Base-by-base conservation (phyloP, 2,113 vertebrate genomes). In the Grammomys dolichurus region DNA sequence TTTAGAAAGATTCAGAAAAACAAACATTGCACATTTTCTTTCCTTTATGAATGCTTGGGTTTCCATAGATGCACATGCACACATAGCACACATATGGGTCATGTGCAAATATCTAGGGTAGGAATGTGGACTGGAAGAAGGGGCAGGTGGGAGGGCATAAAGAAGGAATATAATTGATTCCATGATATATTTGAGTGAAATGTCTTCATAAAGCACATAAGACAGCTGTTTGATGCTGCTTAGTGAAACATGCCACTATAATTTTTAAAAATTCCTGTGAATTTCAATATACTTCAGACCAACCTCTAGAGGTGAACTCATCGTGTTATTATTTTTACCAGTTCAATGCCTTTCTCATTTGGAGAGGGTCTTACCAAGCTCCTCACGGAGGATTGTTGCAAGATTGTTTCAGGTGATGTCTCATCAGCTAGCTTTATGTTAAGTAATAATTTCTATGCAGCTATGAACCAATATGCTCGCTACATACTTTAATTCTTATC, bases 381-480 rank as follows among this genome's bases (percentile, higher is more conserved):
- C 19, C 40, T 69, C 67, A 73, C 8, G 36, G 40, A 90, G 33
- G 56, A 65, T 51, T 94, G 89, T 67, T 81, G 43, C 12, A 94
- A 94, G 40, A 63, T 22, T 54, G 12, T 5, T 10, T 89, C 36
- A 54, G 24, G 1, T 90, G 77, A 63, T 70, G 51, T 90, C 91
- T 96, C 78, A 94, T 3, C 93, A 84, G 46, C 40, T 89, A 85
- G 51, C 69, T 82, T 87, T 94, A 87, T 95, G 43, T 78, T 87
- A 87, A 94, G 5, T 51, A 81, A 48, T 51, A 87, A 31, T 87
- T 89, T 87, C 69, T 87, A n/a, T 77, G 46, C 91, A 95, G 75
- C 81, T 22, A 89, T 63, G 31, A 43, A 73, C 93, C 87, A 26
- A 86, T 93, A 48, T 46, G 16, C 33, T 63, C 92, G 28, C 3